phyloP scores from a whole-genome alignment of 2,797 vertebrate species.

The Alauda arvensis region DNA sequence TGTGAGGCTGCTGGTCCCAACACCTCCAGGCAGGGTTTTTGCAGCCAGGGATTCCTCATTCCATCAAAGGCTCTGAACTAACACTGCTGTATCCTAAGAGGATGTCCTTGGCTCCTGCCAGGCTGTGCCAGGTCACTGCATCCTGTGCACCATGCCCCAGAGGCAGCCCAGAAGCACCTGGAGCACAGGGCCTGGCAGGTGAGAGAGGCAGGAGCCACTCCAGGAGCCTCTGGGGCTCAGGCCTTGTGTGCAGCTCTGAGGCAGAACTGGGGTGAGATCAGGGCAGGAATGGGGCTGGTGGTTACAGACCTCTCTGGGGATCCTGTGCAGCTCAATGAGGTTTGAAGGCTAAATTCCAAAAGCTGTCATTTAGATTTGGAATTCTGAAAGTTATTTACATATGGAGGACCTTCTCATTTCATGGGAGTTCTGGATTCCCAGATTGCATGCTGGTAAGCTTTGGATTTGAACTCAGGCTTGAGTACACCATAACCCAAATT shows the following conservation, averaged over 20 bases:
- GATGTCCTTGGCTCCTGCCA: neutral
- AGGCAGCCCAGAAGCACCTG: neutral
- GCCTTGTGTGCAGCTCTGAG: neutral
- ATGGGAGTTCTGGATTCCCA: neutral
- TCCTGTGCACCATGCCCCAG: neutral
- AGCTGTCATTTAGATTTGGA: neutral
- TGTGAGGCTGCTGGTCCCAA: neutral
- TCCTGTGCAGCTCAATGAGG: neutral
- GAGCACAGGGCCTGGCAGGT: neutral
- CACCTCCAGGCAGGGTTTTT: neutral
- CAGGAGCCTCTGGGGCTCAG: neutral
- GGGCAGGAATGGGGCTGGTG: neutral
- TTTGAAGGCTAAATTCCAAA: neutral
- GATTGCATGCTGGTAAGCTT: neutral
- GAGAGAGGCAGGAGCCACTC: neutral
- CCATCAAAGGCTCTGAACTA: neutral
- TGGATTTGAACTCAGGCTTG: conserved; percentile 13
- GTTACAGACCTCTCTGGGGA: neutral
- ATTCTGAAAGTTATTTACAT: neutral
- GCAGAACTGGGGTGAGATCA: neutral
- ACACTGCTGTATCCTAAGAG: neutral
- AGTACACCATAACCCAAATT: conserved; percentile 31
- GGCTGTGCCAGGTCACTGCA: neutral
- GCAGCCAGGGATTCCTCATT: neutral
- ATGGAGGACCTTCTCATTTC: neutral